These are phyloP conservation scores for Lanius collurio DNA, from an alignment of 2,113 vertebrate species.

Conservation along the genomic window DNA sequence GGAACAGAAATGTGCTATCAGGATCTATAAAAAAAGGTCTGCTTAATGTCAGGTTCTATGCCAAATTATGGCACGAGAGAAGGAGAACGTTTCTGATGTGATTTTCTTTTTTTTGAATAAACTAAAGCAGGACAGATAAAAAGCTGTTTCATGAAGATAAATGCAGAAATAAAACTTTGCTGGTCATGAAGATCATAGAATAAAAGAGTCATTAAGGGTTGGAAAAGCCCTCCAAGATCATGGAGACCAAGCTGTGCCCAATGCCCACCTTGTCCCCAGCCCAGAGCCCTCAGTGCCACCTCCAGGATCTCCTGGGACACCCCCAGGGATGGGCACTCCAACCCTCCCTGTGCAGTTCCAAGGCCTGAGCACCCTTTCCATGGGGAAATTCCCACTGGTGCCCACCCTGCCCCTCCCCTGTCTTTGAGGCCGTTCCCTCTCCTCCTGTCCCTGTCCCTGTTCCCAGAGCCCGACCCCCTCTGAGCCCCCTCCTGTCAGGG, in stretches of 20 bases:
- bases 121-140: not conserved
- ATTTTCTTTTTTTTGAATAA: not conserved
- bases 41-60: not conserved
- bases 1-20: not conserved
- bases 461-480: no score
- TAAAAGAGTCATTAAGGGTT: no score
- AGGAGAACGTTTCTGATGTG: not conserved
- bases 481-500: no score
- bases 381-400: no score
- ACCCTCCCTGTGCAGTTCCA: not conserved
- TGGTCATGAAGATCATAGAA: not conserved
- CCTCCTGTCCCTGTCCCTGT: no score
- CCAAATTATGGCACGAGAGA: not conserved
- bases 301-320: rapidly evolving
- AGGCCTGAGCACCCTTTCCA: no score
- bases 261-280: not conserved
- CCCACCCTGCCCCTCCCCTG: no score
- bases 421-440: no score
- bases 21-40: no score
- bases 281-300: rapidly evolving
- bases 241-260: rapidly evolving
- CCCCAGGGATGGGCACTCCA: not conserved
- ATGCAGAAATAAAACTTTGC: not conserved
- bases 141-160: not conserved
- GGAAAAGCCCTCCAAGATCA: not conserved